A percentile compares a stretch with the other conserved stretches of the same genome.
Conservation (phyloP, 2,888 invertebrate genomes). For the Drosophila paramelanica region DNA sequence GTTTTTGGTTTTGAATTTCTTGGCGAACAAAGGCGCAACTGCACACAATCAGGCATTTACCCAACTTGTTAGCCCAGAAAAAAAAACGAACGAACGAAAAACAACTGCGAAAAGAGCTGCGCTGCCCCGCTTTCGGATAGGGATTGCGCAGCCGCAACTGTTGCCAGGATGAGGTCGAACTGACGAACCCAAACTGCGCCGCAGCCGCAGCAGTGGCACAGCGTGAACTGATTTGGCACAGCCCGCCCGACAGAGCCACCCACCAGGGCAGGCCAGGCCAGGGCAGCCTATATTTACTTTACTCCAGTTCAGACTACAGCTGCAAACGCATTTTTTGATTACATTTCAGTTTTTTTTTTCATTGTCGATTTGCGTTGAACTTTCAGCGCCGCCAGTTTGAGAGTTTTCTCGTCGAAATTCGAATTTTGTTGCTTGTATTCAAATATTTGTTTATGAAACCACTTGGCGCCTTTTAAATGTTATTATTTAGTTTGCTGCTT, state of each 20-base stretch:
- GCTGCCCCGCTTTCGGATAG: conserved; percentile 7
- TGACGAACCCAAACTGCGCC: conserved; percentile 23
- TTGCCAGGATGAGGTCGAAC: conserved; percentile 48
- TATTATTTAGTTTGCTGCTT: conserved; percentile 75
- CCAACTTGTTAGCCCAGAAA: conserved; percentile 53
- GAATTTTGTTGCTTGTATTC: conserved; percentile 42
- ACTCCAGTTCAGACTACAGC: conserved; percentile 37
- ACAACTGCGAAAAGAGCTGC: conserved; percentile 68
- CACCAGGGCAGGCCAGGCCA: conserved; percentile 36
- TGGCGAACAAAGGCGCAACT: conserved; percentile 58
- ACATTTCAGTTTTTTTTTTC: conserved; percentile 30
- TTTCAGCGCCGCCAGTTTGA: not conserved
- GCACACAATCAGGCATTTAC: conserved; percentile 28
- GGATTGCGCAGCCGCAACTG: conserved; percentile 69
- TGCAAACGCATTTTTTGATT: conserved; percentile 56
- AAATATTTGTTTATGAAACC: conserved; percentile 83
- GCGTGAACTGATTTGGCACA: conserved; percentile 74
- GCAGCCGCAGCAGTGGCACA: conserved; percentile 53
- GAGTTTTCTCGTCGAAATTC: conserved; percentile 25
- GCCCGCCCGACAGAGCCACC: conserved; percentile 29
- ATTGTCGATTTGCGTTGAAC: too few species aligned
- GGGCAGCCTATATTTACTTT: conserved; percentile 56
- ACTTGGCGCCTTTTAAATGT: conserved; percentile 84
- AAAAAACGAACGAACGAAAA: not conserved
- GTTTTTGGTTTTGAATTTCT: conserved; percentile 77